phyloP scores from a whole-genome alignment of 1,140 invertebrate species.

The Leucophenga varia region DNA sequence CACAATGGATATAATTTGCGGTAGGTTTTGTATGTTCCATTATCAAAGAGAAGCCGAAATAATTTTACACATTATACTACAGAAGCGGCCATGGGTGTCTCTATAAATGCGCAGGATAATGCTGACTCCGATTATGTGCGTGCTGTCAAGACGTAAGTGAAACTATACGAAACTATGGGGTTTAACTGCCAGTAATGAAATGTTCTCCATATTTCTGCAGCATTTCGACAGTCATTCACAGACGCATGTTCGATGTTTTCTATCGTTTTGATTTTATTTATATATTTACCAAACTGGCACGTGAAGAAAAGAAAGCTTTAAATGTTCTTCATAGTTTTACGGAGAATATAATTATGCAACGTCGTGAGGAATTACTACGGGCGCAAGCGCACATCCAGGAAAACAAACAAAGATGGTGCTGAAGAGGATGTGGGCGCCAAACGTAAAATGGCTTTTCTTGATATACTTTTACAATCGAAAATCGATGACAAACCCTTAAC shows the following conservation, averaged over 20 bases:
- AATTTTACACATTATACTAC: too few species aligned
- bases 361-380: constrained; percentile 54
- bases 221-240: constrained; percentile 51
- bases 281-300: constrained; percentile 58
- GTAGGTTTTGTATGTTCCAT: too few species aligned
- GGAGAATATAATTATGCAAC: constrained; percentile 59
- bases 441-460: constrained; percentile 65
- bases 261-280: constrained; percentile 62
- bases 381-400: too few species aligned
- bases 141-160: constrained; percentile 65
- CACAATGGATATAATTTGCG: constrained; percentile 76
- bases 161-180: background rate
- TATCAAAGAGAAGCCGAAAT: too few species aligned
- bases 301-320: constrained; percentile 61
- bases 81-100: constrained; percentile 85
- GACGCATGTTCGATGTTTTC: constrained; percentile 59
- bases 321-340: constrained; percentile 71
- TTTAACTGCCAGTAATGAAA: background rate
- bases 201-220: constrained; percentile 15
- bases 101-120: constrained; percentile 72
- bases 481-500: constrained; percentile 61
- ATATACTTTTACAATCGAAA: constrained; percentile 67
- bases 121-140: constrained; percentile 72
- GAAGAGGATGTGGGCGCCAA: constrained; percentile 42
- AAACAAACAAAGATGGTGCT: constrained; percentile 1